Evolutionary conservation across 2,113 vertebrate species (phyloP).

Genomic region (Sander lucioperca): DNA sequence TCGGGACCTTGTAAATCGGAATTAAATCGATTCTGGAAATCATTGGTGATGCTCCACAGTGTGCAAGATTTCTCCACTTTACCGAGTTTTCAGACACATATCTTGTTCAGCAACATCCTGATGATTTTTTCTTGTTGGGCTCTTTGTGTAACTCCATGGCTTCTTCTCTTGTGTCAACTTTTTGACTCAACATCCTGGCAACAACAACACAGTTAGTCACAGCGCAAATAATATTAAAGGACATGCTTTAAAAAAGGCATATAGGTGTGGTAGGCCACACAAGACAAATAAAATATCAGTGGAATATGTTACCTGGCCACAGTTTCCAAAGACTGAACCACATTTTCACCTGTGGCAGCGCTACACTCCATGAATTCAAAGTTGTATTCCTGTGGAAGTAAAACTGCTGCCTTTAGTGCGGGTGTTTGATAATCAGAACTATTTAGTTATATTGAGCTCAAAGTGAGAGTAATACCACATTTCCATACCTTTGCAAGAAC

Average conservation of each 20-base stretch:
- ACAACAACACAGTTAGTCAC: conserved; percentile 16
- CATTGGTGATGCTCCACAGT: no score
- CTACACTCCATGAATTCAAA: conserved; percentile 92
- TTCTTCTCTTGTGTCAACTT: conserved; percentile 69
- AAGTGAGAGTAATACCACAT: not conserved
- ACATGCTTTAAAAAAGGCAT: not conserved
- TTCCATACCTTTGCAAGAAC: conserved; percentile 87
- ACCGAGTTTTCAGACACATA: not conserved
- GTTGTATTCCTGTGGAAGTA: conserved; percentile 85
- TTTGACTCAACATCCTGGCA: conserved; percentile 86
- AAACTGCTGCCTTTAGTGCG: conserved; percentile 6
- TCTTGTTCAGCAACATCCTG: conserved; percentile 86
- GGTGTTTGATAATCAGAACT: not conserved
- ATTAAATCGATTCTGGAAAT: no score
- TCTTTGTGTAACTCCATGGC: conserved; percentile 68
- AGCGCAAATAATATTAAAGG: not conserved
- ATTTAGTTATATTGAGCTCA: not conserved
- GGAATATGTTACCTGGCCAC: conserved; percentile 86
- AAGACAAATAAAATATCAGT: not conserved
- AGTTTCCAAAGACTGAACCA: conserved; percentile 85
- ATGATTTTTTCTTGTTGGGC: conserved; percentile 76
- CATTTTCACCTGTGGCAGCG: conserved; percentile 90
- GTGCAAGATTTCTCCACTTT: not conserved
- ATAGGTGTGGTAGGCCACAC: not conserved
- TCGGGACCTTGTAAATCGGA: no score